These are phyloP conservation scores for Aldabrachelys gigantea DNA, from an alignment of 2,113 vertebrate genomes.

Conservation along the genomic window DNA sequence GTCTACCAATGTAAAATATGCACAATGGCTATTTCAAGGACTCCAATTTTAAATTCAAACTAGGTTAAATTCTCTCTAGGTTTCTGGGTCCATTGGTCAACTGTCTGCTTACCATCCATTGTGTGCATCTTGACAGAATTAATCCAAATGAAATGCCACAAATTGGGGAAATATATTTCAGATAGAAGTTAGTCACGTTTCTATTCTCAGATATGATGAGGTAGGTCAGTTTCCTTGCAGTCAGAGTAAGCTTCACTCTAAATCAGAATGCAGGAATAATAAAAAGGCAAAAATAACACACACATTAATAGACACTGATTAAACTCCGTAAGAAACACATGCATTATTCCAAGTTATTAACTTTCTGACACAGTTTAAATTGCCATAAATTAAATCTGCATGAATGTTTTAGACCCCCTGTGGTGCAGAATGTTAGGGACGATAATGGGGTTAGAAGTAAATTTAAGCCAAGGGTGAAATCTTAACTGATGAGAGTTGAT, in stretches of 20 bases:
- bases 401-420: constrained; percentile 23
- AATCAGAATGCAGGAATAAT: constrained; percentile 8
- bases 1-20: neutral
- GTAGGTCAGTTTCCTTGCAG: neutral
- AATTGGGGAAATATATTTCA: neutral
- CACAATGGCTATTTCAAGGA: neutral
- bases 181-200: neutral
- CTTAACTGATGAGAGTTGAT: constrained; percentile 39
- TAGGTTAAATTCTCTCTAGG: neutral
- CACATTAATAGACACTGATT: constrained; percentile 65
- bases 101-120: neutral
- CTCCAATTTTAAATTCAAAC: neutral
- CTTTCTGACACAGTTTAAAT: constrained; percentile 73
- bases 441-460: constrained; percentile 30
- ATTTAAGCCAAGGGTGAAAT: constrained; percentile 35
- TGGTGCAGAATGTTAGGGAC: constrained; percentile 34
- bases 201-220: neutral
- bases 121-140: neutral
- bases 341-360: constrained; percentile 75
- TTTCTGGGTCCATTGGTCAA: neutral
- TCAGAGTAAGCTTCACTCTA: neutral
- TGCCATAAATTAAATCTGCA: constrained; percentile 63
- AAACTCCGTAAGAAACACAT: constrained; percentile 69
- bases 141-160: neutral
- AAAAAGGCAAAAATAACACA: constrained; percentile 50